Conservation (phyloP, 2,888 invertebrate genomes). For the Physocephala rufipes region DNA sequence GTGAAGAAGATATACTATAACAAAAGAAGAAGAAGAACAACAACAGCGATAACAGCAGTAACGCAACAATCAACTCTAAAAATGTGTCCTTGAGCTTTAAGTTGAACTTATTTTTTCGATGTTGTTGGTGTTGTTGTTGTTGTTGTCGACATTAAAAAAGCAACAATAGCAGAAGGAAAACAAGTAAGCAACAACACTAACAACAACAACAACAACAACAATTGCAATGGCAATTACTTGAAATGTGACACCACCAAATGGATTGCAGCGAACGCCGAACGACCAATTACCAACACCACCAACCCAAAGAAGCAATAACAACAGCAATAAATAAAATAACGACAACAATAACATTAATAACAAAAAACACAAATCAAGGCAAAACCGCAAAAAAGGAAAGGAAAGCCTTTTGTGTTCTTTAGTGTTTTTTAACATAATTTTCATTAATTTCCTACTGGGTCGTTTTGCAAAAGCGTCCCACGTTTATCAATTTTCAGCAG, state of each 20-base stretch:
- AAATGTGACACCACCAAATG: constrained; percentile 4
- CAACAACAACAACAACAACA: not conserved
- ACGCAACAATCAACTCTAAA: not conserved
- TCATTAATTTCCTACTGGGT: constrained; percentile 7
- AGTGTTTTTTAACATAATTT: not conserved
- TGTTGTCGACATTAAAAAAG: not conserved
- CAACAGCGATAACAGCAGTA: not conserved
- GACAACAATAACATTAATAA: not conserved
- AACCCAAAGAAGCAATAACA: not conserved
- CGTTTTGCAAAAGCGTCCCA: not conserved
- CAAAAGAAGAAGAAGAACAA: not conserved
- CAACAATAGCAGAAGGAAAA: not conserved
- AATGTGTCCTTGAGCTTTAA: not conserved
- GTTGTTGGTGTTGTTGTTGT: too few relatives aligned
- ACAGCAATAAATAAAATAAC: not conserved
- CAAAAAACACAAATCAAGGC: too few relatives aligned
- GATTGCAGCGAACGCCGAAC: not conserved
- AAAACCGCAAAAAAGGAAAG: not conserved
- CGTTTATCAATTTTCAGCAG: too few relatives aligned
- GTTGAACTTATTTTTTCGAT: too few relatives aligned
- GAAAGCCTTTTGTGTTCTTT: not conserved
- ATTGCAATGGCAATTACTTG: not conserved
- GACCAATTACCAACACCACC: not conserved
- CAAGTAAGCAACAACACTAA: not conserved
- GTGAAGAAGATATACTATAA: not conserved